Evolutionary conservation across 2,797 vertebrate genomes (phyloP).

Genomic region (Paguma larvata): DNA sequence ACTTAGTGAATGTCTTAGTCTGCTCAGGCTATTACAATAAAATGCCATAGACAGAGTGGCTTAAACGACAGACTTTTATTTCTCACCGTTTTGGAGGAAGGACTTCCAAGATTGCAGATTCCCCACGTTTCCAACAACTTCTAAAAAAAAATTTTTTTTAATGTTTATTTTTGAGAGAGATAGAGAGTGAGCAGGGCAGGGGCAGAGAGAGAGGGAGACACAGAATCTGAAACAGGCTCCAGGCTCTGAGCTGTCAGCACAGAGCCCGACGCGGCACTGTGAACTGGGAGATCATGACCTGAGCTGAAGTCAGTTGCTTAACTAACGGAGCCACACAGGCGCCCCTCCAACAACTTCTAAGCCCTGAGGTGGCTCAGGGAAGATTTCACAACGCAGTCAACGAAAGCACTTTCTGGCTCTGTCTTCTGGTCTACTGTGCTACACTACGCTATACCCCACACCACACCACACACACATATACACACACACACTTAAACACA

Average conservation of each 20-base stretch:
- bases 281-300: no score
- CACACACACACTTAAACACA: neutral
- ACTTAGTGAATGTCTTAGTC: neutral
- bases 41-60: neutral
- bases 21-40: neutral
- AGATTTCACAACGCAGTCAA: neutral
- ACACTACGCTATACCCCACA: neutral
- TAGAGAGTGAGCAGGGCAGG: no score
- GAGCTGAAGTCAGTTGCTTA: no score
- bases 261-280: no score
- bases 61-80: neutral
- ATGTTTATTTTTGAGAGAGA: no score
- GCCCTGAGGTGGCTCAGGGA: constrained; percentile 7
- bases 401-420: neutral
- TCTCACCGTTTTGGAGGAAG: neutral
- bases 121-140: neutral
- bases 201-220: no score
- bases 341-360: neutral
- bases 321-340: no score
- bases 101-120: neutral
- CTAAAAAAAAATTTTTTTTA: no score
- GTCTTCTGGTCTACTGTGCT: constrained; percentile 5
- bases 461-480: neutral
- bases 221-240: no score
- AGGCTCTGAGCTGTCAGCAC: no score